These are phyloP conservation scores for Pseudomyrmex dendroicus DNA, from an alignment of 1,140 invertebrate species.

Conservation along the genomic window DNA sequence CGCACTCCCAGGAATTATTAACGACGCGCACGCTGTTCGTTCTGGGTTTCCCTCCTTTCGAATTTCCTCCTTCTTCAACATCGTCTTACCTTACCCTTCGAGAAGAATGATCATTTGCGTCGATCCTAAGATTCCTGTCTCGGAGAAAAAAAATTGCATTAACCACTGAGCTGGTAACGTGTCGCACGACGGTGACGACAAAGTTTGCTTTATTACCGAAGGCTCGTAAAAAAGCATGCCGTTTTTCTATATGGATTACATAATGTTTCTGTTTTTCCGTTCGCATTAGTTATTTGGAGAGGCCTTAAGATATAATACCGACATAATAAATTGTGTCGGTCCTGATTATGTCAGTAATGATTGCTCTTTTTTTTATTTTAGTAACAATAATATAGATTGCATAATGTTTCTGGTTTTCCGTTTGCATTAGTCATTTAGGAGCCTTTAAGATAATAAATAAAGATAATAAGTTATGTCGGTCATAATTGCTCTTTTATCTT, in stretches of 20 bases:
- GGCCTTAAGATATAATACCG: neutral
- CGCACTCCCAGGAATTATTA: constrained; percentile 47
- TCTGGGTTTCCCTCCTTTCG: constrained; percentile 13
- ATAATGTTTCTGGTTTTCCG: too few species aligned
- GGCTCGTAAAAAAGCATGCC: constrained; percentile 16
- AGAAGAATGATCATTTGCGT: constrained; percentile 45
- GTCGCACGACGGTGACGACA: constrained; percentile 26
- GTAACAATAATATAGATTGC: too few species aligned
- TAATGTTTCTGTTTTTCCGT: constrained; percentile 26
- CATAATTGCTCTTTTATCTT: neutral
- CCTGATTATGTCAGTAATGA: neutral
- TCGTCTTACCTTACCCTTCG: neutral
- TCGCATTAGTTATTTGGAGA: neutral
- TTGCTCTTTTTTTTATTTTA: neutral
- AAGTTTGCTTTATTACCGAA: constrained; percentile 45
- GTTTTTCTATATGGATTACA: constrained; percentile 22
- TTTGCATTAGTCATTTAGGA: too few species aligned
- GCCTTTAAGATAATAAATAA: too few species aligned
- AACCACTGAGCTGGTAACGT: constrained; percentile 42
- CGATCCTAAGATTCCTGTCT: constrained; percentile 45
- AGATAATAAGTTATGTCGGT: constrained; percentile 27
- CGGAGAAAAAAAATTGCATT: constrained; percentile 53
- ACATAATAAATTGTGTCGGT: constrained; percentile 38
- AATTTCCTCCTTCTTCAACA: constrained; percentile 22
- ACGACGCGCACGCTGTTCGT: constrained; percentile 28